Conservation (phyloP, 1,140 invertebrate genomes). For the Trichonephila inaurata region DNA sequence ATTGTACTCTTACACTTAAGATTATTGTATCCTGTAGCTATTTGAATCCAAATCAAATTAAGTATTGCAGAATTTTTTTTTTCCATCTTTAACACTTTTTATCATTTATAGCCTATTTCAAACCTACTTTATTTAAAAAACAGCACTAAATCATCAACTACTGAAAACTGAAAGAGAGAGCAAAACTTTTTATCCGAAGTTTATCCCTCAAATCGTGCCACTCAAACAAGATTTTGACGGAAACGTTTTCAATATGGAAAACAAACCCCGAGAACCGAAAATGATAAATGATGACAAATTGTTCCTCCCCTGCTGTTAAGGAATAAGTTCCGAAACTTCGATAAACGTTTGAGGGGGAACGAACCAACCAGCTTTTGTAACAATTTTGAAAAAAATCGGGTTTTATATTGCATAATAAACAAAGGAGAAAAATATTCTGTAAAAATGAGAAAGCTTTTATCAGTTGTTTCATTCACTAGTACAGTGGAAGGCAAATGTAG, state of each 20-base stretch:
- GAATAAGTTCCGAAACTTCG: not conserved
- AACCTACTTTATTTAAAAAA: too few species aligned
- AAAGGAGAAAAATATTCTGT: not conserved
- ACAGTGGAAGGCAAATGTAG: conserved; percentile 7
- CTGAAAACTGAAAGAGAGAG: too few species aligned
- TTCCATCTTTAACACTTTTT: too few species aligned
- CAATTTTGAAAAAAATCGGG: not conserved
- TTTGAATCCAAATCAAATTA: too few species aligned
- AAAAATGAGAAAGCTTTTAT: conserved; percentile 52
- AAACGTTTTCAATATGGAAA: conserved; percentile 30
- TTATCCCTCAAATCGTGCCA: not conserved
- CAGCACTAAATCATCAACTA: too few species aligned
- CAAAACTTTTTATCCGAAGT: too few species aligned
- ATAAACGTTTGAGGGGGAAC: conserved; percentile 10
- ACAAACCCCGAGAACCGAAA: conserved; percentile 2
- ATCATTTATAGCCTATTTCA: too few species aligned
- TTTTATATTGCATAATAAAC: conserved; percentile 51
- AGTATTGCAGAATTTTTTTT: too few species aligned
- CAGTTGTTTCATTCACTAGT: conserved; percentile 9
- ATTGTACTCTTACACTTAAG: too few species aligned
- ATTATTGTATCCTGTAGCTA: too few species aligned
- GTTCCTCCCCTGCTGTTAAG: not conserved
- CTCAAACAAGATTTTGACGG: not conserved
- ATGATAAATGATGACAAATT: conserved; percentile 53
- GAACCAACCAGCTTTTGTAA: not conserved